Evolutionary conservation across 2,888 invertebrate genomes (phyloP), one percentile per base, ranked within the genome.

Genomic region (Entomobrya multifasciata): DNA sequence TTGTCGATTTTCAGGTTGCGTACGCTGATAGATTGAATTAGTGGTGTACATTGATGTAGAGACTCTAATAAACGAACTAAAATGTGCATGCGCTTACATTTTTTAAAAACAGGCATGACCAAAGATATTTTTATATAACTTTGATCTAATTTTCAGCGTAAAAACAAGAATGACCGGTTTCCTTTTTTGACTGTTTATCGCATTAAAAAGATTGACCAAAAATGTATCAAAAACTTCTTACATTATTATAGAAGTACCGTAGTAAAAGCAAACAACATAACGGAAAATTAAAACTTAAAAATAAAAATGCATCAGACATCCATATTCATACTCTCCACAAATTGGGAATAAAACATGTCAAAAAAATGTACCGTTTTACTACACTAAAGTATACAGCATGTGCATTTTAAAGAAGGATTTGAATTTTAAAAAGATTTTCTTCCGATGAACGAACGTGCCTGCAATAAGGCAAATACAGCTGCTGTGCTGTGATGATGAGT

Each of bases 361-460:
- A 60, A 36, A 62, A n/a, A 62, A 62, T 62, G n/a, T 62, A 62
- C 62, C 62, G 62, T 62, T 62, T 36, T 5, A 13, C 15, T 4
- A n/a, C 62, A 62, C 11, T 17, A 6, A 36, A 36, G 36, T 36
- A 8, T 6, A 36, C 36, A 62, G 17, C n/a, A n/a, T n/a, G n/a
- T n/a, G n/a, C n/a, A n/a, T n/a, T n/a, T n/a, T n/a, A 62, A 36
- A 36, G n/a, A 25, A 11, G 22, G 6, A 25, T 36, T 25, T 25
- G 27, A 17, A 60, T 60, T 60, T 60, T 60, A 25, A 60, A 60
- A 25, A 60, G n/a, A n/a, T n/a, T 60, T 22, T 60, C 13, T 11
- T 60, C 17, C n/a, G 20, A 15, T 62, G 62, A 62, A 62, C 62
- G 62, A 62, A 62, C 62, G 62, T 62, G 62, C 62, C 62, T 62